phyloP scores from a whole-genome alignment of 1,140 invertebrate genomes.

The Neocloeon triangulifer region DNA sequence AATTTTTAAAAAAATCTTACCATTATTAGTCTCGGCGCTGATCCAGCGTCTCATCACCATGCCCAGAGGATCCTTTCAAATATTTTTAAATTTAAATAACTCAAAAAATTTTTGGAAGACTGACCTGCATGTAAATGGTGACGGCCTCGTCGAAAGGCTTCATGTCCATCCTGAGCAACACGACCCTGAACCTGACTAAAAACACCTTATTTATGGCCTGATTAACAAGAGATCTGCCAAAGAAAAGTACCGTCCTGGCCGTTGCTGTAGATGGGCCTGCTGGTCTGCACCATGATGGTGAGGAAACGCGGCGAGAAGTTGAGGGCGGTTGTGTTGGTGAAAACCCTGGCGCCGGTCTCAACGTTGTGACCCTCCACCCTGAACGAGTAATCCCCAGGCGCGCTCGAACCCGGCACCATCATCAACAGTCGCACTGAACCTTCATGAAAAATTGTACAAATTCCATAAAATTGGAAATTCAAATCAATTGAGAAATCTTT shows the following conservation, averaged over 20 bases:
- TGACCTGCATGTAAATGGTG: conserved; percentile 23
- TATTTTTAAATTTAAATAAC: conserved; percentile 1
- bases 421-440: background rate
- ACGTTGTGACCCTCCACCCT: conserved; percentile 18
- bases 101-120: conserved; percentile 6
- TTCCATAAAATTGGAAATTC: too few relatives aligned
- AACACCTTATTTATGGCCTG: conserved; percentile 8
- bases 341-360: conserved; percentile 18
- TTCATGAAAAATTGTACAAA: too few relatives aligned
- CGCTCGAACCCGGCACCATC: conserved; percentile 15
- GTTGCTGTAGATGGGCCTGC: conserved; percentile 19
- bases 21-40: conserved; percentile 21
- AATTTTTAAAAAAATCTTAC: conserved; percentile 11
- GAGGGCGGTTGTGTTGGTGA: conserved; percentile 16
- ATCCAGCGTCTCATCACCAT: conserved; percentile 25
- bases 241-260: conserved; percentile 15
- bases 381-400: conserved; percentile 17
- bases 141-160: conserved; percentile 23
- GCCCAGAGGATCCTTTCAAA: conserved; percentile 20
- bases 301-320: conserved; percentile 20
- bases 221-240: background rate
- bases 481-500: too few relatives aligned
- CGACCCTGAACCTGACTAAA: conserved; percentile 22
- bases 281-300: conserved; percentile 22
- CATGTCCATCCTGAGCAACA: conserved; percentile 21